Conservation (phyloP, 2,113 vertebrate species). For the Oreochromis aureus region DNA sequence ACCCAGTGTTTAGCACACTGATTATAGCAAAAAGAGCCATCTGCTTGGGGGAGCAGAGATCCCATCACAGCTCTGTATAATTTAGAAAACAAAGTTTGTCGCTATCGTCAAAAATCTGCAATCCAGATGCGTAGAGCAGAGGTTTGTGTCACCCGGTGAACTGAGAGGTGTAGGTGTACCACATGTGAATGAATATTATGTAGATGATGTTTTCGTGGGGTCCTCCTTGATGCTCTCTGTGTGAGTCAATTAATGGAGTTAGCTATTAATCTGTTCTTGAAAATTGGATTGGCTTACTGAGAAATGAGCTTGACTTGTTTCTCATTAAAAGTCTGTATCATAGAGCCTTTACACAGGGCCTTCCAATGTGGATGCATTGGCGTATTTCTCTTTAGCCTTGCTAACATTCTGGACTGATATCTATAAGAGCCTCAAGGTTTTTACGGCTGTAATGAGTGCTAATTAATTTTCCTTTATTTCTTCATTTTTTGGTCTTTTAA, state of each 20-base stretch:
- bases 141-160: constrained; percentile 28
- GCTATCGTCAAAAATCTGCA: constrained; percentile 47
- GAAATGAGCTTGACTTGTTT: constrained; percentile 51
- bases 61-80: constrained; percentile 58
- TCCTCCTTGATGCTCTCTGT: constrained; percentile 5
- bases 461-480: background rate
- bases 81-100: constrained; percentile 69
- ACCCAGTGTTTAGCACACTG: constrained; percentile 68
- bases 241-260: constrained; percentile 48
- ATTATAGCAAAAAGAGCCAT: constrained; percentile 69
- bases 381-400: background rate
- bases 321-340: constrained; percentile 40
- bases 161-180: constrained; percentile 36
- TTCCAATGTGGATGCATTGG: background rate
- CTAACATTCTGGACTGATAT: background rate
- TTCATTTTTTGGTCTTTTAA: background rate
- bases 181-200: constrained; percentile 41
- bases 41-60: constrained; percentile 65
- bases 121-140: background rate
- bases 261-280: constrained; percentile 54
- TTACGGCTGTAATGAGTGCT: background rate
- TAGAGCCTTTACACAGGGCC: background rate
- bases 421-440: background rate
- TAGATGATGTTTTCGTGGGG: constrained; percentile 41
- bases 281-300: constrained; percentile 46